Conservation (phyloP, 2,113 vertebrate genomes). For the Jacana jacana region DNA sequence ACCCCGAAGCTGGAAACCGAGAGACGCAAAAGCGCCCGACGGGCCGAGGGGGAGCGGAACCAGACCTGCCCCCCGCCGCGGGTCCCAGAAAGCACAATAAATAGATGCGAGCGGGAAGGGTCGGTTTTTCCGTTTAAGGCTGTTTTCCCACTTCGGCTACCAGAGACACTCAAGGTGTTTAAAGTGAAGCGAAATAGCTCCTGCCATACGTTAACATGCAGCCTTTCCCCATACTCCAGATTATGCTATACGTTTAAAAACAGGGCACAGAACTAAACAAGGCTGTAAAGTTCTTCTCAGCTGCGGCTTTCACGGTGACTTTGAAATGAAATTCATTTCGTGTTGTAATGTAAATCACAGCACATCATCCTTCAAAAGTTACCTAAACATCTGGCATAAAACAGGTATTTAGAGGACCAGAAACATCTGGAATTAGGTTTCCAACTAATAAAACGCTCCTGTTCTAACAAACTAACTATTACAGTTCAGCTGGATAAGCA, state of each 20-base stretch:
- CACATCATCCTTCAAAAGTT: not conserved
- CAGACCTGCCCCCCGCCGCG: not conserved
- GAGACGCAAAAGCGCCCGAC: fast-evolving
- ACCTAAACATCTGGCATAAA: not conserved
- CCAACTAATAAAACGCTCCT: not conserved
- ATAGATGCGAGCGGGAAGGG: not conserved
- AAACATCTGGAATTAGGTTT: not conserved
- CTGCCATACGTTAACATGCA: not conserved
- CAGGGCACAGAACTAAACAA: not conserved
- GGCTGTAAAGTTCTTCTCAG: not conserved
- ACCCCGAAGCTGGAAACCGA: fast-evolving
- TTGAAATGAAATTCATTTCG: not conserved
- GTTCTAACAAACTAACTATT: not conserved
- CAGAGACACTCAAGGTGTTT: no score
- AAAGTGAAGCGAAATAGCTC: not conserved
- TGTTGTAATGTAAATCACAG: not conserved
- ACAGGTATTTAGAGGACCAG: not conserved
- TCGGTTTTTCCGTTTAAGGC: not conserved
- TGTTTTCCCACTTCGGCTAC: fast-evolving
- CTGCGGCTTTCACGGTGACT: not conserved
- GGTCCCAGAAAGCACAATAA: fast-evolving
- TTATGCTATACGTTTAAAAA: not conserved
- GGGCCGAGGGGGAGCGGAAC: fast-evolving
- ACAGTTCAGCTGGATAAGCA: not conserved
- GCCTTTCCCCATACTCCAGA: not conserved